A percentile compares a stretch with the other conserved stretches of the same genome.
Evolutionary conservation across 2,113 vertebrate genomes (phyloP).

Genomic region (Rostratula benghalensis): DNA sequence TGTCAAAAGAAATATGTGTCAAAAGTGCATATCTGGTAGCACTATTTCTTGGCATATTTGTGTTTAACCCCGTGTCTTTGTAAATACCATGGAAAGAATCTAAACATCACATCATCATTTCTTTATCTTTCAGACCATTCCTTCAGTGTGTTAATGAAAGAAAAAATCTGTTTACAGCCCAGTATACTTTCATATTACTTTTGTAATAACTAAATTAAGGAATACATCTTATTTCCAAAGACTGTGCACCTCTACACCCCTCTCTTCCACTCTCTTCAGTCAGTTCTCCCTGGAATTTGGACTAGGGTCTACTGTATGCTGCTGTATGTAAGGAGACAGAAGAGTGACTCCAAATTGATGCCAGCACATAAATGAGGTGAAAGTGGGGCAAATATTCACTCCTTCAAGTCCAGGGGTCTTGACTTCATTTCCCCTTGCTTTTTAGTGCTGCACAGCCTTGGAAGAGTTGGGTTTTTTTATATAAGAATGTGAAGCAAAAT

Average conservation of each 20-base stretch:
- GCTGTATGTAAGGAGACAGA: neutral
- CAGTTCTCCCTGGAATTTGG: neutral
- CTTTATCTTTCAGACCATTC: neutral
- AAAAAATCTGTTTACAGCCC: neutral
- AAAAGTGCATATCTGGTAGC: neutral
- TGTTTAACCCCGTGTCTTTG: neutral
- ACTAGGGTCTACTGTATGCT: neutral
- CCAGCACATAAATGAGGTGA: neutral
- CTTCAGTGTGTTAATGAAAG: neutral
- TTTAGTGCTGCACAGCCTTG: neutral
- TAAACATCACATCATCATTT: neutral
- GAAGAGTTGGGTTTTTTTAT: neutral
- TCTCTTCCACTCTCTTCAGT: neutral
- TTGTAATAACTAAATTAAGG: neutral
- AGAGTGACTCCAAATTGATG: neutral
- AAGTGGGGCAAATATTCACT: neutral
- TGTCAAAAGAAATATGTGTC: neutral
- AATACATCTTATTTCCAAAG: neutral
- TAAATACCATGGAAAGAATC: neutral
- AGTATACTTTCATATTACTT: no score
- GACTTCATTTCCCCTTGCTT: neutral
- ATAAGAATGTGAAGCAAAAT: neutral
- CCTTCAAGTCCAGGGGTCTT: neutral
- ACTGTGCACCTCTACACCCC: neutral
- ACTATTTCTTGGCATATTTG: neutral